Percentiles rank a stretch among this genome's conserved stretches.
Conservation (phyloP, 2,888 invertebrate species). For the Mesoligia furuncula region DNA sequence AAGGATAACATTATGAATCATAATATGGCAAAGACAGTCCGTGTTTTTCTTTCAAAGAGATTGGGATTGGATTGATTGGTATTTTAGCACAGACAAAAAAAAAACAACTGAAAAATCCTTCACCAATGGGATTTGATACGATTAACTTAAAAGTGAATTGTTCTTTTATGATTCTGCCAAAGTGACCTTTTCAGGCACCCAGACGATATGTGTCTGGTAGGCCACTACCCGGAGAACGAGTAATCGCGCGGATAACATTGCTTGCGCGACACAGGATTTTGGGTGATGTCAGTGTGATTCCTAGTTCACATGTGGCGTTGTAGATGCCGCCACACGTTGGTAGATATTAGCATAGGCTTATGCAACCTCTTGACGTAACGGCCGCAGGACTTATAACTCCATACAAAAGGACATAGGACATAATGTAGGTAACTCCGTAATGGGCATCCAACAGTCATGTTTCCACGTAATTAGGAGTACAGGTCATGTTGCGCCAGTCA, state of each 20-base stretch:
- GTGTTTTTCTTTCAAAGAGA: no score
- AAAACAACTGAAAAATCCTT: no score
- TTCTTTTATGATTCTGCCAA: no score
- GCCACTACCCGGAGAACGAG: no score
- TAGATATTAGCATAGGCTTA: neutral
- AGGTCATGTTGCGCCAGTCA: constrained; percentile 66
- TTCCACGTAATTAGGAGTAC: constrained; percentile 63
- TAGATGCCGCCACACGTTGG: neutral
- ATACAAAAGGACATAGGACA: constrained; percentile 1
- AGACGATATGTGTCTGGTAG: neutral
- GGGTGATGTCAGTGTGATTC: neutral
- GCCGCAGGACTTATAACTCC: neutral
- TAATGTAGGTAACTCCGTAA: constrained; percentile 28
- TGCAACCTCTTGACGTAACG: neutral
- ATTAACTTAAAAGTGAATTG: no score
- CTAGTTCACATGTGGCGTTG: neutral
- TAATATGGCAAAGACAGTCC: no score
- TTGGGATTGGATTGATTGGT: no score
- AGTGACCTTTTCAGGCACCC: no score
- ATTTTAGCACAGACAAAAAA: no score
- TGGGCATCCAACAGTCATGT: constrained; percentile 39
- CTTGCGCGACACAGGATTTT: neutral
- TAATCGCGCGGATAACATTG: neutral
- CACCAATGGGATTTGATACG: no score
- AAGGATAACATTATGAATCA: no score